Evolutionary conservation across 2,113 vertebrate genomes (phyloP).

Genomic region (Anolis sagrei): DNA sequence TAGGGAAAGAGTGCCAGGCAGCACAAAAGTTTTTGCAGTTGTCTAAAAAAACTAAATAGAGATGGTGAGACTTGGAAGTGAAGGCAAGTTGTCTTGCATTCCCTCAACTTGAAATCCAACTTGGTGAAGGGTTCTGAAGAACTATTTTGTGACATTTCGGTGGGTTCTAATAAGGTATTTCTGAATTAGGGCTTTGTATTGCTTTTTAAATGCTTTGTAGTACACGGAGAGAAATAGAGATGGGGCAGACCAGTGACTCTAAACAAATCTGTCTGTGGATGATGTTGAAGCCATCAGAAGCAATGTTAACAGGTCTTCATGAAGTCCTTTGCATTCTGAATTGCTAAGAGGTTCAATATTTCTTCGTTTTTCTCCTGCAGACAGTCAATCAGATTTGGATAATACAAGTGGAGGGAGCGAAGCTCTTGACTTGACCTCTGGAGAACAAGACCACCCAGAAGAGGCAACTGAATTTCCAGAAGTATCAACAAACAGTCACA

Average conservation of each 20-base stretch:
- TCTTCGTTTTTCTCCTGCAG: slow-evolving; percentile 77
- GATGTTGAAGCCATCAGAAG: not conserved
- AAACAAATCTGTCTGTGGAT: not conserved
- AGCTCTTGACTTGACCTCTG: slow-evolving; percentile 78
- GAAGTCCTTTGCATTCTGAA: slow-evolving; percentile 18
- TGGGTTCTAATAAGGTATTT: too few relatives aligned
- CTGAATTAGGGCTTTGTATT: too few relatives aligned
- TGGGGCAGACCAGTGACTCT: too few relatives aligned
- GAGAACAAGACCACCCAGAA: slow-evolving; percentile 60
- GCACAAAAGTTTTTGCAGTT: not conserved
- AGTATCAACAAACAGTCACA: slow-evolving; percentile 38
- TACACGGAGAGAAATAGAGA: not conserved
- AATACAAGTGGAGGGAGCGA: slow-evolving; percentile 66
- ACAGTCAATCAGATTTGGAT: slow-evolving; percentile 87
- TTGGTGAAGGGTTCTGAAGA: not conserved
- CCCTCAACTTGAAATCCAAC: not conserved
- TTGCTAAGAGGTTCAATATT: slow-evolving; percentile 30
- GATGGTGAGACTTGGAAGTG: not conserved
- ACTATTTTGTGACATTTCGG: not conserved
- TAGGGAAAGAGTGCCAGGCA: too few relatives aligned
- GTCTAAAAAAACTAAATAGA: not conserved
- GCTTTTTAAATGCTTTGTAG: too few relatives aligned
- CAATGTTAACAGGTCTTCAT: fast-evolving
- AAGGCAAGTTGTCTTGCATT: not conserved
- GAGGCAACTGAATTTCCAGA: slow-evolving; percentile 52